These are phyloP conservation scores for Muschampia plurimacula DNA, from an alignment of 2,888 invertebrate genomes.

Conservation along the genomic window DNA sequence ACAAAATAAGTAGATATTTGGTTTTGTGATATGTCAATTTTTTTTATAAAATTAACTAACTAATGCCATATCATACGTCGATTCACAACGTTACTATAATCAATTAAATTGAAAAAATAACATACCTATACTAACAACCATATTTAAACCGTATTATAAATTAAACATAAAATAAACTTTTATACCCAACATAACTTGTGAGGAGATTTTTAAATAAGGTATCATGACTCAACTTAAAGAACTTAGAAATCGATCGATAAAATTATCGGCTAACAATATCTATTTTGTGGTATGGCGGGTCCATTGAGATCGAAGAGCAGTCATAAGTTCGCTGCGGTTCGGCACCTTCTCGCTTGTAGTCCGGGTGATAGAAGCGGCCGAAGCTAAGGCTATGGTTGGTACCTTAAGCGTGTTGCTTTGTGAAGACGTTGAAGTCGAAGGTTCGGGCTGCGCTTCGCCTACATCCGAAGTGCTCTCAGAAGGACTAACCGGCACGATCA, in stretches of 20 bases:
- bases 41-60: conserved; percentile 17
- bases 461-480: conserved; percentile 70
- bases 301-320: conserved; percentile 93
- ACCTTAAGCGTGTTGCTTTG: conserved; percentile 78
- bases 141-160: too few relatives aligned
- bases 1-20: background rate
- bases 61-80: background rate
- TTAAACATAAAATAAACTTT: conserved; percentile 3
- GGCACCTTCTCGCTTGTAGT: conserved; percentile 95
- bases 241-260: background rate
- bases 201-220: conserved; percentile 49
- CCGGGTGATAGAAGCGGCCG: conserved; percentile 89
- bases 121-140: background rate
- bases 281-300: conserved; percentile 95
- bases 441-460: conserved; percentile 57
- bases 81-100: background rate
- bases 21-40: conserved; percentile 13
- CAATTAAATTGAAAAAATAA: background rate
- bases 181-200: conserved; percentile 2
- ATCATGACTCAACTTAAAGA: conserved; percentile 54
- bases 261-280: conserved; percentile 42
- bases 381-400: conserved; percentile 76
- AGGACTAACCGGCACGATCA: conserved; percentile 87
- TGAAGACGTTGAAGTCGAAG: conserved; percentile 63
- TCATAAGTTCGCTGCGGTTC: conserved; percentile 94